phyloP scores from a whole-genome alignment of 2,797 vertebrate genomes.

The Nyctalus aviator region DNA sequence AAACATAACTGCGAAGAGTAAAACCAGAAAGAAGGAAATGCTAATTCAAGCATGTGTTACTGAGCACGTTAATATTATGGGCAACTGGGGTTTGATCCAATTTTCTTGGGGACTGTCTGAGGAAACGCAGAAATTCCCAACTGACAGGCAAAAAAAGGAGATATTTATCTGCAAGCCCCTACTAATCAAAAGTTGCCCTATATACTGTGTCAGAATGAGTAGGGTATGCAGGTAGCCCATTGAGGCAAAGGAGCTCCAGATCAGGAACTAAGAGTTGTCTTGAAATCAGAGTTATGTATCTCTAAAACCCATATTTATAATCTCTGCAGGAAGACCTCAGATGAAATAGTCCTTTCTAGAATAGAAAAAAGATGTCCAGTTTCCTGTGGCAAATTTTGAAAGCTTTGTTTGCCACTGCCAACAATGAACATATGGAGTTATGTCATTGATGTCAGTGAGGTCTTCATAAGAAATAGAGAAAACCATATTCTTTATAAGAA shows the following conservation, averaged over 20 bases:
- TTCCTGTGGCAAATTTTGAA: background rate
- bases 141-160: background rate
- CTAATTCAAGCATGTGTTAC: background rate
- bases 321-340: background rate
- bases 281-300: slow-evolving; percentile 7
- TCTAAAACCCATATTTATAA: background rate
- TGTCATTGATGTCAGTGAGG: background rate
- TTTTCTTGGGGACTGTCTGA: background rate
- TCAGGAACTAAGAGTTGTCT: background rate
- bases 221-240: background rate
- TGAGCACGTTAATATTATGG: background rate
- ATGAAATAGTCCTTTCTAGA: background rate
- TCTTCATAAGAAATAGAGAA: background rate
- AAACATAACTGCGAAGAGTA: background rate
- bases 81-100: background rate
- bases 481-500: background rate
- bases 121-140: background rate
- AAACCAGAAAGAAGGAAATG: background rate
- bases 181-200: background rate
- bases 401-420: background rate
- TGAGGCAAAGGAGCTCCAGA: background rate
- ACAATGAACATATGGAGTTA: background rate
- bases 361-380: background rate
- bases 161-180: background rate
- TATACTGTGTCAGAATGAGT: background rate